A percentile compares a stretch with the other conserved stretches of the same genome.
Evolutionary conservation across 2,113 vertebrate genomes (phyloP).

Genomic region (Bubo bubo): DNA sequence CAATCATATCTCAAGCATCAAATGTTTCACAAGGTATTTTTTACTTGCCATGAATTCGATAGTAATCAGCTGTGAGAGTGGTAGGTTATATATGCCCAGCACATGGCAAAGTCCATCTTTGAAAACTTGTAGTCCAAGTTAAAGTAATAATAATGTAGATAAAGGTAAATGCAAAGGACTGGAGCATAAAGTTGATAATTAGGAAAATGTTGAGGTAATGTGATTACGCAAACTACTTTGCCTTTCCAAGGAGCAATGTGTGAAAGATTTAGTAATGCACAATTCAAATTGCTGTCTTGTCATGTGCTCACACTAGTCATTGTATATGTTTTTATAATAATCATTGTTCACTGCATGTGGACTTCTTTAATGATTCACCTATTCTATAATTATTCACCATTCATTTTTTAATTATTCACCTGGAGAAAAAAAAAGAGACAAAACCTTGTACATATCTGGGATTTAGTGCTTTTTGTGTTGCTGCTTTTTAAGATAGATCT

Average conservation of each 20-base stretch:
- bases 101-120: not conserved
- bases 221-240: not conserved
- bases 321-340: not conserved
- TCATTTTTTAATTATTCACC: not conserved
- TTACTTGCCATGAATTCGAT: not conserved
- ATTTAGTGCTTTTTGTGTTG: not conserved
- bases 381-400: not conserved
- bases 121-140: not conserved
- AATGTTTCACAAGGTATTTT: not conserved
- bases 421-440: not conserved
- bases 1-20: not conserved
- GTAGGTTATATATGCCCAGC: not conserved
- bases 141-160: not conserved
- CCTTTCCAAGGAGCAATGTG: not conserved
- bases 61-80: accelerated
- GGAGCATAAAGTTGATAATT: not conserved
- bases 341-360: not conserved
- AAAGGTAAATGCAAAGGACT: not conserved
- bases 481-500: not conserved
- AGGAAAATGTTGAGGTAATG: not conserved
- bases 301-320: not conserved
- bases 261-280: not conserved
- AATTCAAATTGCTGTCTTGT: not conserved
- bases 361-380: not conserved
- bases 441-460: not conserved